A percentile compares a stretch with the other conserved stretches of the same genome.
These are phyloP conservation scores for Zootoca vivipara DNA, from an alignment of 2,113 vertebrate genomes.

Conservation along the genomic window DNA sequence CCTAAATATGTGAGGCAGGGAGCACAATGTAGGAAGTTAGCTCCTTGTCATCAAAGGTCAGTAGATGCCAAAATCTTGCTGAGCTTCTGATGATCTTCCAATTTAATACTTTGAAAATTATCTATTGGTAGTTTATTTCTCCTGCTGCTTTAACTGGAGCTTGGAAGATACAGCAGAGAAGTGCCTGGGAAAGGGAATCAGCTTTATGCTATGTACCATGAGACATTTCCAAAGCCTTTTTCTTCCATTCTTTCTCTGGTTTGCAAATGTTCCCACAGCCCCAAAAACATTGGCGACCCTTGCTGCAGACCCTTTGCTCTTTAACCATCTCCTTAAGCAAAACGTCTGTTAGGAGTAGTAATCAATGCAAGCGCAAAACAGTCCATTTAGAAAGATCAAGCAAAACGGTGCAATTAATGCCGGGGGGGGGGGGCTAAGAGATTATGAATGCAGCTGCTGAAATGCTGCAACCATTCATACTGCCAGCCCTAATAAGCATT, in stretches of 20 bases:
- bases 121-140: not conserved
- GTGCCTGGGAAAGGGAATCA: not conserved
- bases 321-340: slow-evolving; percentile 9
- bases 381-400: not conserved
- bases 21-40: not conserved
- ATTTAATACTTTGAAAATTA: not conserved
- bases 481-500: not conserved
- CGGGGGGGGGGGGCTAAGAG: not conserved
- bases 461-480: not conserved
- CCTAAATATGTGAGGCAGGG: not conserved
- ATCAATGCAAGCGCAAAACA: not conserved
- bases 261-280: not conserved
- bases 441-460: not conserved
- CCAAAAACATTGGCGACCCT: not conserved
- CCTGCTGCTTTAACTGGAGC: not conserved
- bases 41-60: not conserved
- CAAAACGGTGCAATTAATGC: not conserved
- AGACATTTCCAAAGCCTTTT: not conserved
- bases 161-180: not conserved
- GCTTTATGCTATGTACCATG: no score
- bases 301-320: not conserved
- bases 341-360: not conserved
- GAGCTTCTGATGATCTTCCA: not conserved
- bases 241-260: not conserved
- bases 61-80: not conserved